A percentile compares a stretch with the other conserved stretches of the same genome.
These are phyloP conservation scores for Eucera pruinosa DNA, from an alignment of 2,888 invertebrate species.

Conservation along the genomic window DNA sequence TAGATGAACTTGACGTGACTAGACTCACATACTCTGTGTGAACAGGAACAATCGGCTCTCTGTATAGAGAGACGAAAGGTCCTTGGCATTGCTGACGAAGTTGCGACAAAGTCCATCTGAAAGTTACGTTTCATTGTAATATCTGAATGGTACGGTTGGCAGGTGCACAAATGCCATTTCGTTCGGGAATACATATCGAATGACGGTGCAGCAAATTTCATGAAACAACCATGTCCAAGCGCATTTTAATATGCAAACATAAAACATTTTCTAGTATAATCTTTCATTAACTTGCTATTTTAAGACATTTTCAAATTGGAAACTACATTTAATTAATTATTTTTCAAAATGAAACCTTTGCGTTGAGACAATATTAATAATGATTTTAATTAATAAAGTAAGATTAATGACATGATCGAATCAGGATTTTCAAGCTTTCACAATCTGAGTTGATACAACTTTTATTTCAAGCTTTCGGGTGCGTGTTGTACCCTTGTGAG, in stretches of 20 bases:
- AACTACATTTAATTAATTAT: too few relatives aligned
- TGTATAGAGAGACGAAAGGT: slow-evolving; percentile 35
- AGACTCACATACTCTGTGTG: slow-evolving; percentile 32
- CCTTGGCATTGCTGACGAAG: slow-evolving; percentile 60
- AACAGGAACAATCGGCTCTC: slow-evolving; percentile 57
- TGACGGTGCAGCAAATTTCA: not conserved
- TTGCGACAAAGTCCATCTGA: slow-evolving; percentile 33
- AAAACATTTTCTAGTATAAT: not conserved
- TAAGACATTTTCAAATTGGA: too few relatives aligned
- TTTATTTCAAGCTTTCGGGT: too few relatives aligned
- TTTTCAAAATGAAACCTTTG: too few relatives aligned
- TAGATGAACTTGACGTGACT: slow-evolving; percentile 54
- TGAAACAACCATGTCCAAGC: not conserved
- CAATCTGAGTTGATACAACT: too few relatives aligned
- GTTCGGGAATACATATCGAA: not conserved
- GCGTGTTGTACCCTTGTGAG: too few relatives aligned
- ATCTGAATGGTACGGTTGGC: slow-evolving; percentile 40
- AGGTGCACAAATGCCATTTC: slow-evolving; percentile 13
- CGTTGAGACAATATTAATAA: too few relatives aligned
- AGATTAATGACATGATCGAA: too few relatives aligned
- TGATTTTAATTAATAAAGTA: too few relatives aligned
- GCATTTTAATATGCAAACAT: not conserved
- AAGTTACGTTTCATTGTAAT: slow-evolving; percentile 42
- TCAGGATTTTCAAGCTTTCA: too few relatives aligned
- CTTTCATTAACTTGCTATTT: not conserved